Evolutionary conservation across 2,888 invertebrate genomes (phyloP), one percentile per base, ranked within the genome.

Genomic region (Caenorhabditis wallacei): DNA sequence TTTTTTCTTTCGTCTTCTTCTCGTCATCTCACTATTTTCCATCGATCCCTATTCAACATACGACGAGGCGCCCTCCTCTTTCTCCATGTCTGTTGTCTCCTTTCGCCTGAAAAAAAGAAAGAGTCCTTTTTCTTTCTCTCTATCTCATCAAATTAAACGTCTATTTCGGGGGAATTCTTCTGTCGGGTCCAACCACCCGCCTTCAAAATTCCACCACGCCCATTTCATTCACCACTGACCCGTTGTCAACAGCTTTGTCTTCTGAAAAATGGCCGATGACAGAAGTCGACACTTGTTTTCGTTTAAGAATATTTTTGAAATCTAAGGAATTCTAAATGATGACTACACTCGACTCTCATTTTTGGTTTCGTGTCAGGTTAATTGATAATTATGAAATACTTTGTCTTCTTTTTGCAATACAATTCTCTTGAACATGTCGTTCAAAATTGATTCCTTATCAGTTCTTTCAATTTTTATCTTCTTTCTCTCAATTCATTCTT

Each of bases 101-200:
- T 30, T n/a, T 30, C 22, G n/a, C 16, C 10, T 26, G 43, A 51
- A 13, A 26, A n/a, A 64, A 26, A 51, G 68, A 68, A 66, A 46
- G 53, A 46, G 69, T 68, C 59, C 40, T 61, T 46, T 54, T 40
- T 30, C 43, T 69, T 61, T 69, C 51, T 48, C 54, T 51, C 74
- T 54, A 64, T 78, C 70, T 69, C 70, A 69, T 78, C 78, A 78
- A 78, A 78, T 69, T 70, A 69, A 78, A 78, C 61, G 70, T 69
- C 78, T 78, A 54, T 78, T 69, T 78, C 54, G 37, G 64, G 54
- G 64, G 64, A 46, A 26, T 64, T 64, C 30, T 63, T 61, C 13
- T 40, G 11, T 46, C 20, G 20, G 64, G 64, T 64, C 64, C 63
- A 43, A 24, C 43, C 37, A n/a, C 56, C 20, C 24, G 35, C 48